These are phyloP conservation scores for Andrena camellia DNA, from an alignment of 2,888 invertebrate species.

Conservation along the genomic window DNA sequence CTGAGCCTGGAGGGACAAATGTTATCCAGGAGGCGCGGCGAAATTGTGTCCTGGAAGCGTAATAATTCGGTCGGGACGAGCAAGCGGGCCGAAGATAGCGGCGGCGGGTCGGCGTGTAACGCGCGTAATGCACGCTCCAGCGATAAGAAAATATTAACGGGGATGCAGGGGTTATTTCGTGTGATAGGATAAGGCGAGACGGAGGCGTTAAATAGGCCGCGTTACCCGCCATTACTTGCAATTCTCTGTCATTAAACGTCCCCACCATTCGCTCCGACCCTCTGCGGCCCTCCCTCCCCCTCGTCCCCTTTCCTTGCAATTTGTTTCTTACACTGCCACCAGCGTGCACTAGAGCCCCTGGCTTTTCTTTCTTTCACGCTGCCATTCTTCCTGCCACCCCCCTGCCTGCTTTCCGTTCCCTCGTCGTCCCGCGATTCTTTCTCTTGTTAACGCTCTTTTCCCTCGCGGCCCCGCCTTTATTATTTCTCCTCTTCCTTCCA, in stretches of 20 bases:
- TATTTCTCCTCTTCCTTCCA: constrained; percentile 67
- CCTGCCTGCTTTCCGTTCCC: neutral
- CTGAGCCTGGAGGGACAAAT: constrained; percentile 34
- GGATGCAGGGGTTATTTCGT: constrained; percentile 71
- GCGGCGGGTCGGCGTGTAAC: constrained; percentile 52
- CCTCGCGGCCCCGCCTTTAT: constrained; percentile 58
- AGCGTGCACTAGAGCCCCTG: constrained; percentile 19
- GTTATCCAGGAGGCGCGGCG: constrained; percentile 40
- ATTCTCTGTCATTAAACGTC: constrained; percentile 76
- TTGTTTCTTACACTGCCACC: constrained; percentile 64
- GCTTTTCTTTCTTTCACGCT: constrained; percentile 3
- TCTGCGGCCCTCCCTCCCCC: neutral
- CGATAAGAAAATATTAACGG: constrained; percentile 75
- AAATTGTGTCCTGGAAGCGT: constrained; percentile 68
- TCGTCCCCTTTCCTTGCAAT: constrained; percentile 58
- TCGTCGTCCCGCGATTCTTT: constrained; percentile 17
- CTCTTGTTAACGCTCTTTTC: constrained; percentile 30
- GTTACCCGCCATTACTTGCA: constrained; percentile 78
- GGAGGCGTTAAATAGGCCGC: constrained; percentile 72
- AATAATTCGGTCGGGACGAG: constrained; percentile 69
- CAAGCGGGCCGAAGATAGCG: constrained; percentile 61
- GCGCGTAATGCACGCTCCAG: constrained; percentile 43
- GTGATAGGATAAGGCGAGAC: constrained; percentile 72
- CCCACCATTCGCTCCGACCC: constrained; percentile 60
- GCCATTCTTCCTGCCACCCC: neutral